Conservation (phyloP, 2,113 vertebrate genomes). For the Craseonycteris thonglongyai region DNA sequence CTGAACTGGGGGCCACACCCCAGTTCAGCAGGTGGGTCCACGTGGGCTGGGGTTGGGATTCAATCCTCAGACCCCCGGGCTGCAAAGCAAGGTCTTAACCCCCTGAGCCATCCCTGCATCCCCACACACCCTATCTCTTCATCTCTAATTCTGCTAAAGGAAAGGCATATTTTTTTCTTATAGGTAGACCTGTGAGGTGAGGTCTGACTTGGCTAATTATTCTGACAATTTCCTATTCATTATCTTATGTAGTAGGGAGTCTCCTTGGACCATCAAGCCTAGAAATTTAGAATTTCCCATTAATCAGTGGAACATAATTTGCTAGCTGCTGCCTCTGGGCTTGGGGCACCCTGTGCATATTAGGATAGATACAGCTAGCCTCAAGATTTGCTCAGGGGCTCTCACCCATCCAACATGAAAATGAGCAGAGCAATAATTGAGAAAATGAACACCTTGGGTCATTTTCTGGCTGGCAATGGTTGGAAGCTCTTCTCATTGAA, state of each 20-base stretch:
- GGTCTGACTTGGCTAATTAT: slow-evolving; percentile 63
- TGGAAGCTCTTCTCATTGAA: slow-evolving; percentile 43
- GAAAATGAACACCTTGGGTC: slow-evolving; percentile 65
- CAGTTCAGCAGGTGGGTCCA: too few relatives aligned
- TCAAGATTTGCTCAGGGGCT: slow-evolving; percentile 37
- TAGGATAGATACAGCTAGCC: slow-evolving; percentile 48
- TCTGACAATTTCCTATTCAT: slow-evolving; percentile 69
- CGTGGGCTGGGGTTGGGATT: too few relatives aligned
- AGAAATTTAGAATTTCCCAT: slow-evolving; percentile 68
- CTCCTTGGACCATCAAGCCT: slow-evolving; percentile 65
- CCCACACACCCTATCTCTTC: background rate
- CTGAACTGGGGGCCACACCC: too few relatives aligned
- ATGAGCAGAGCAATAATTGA: slow-evolving; percentile 62
- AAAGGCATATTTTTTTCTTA: background rate
- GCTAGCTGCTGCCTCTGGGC: slow-evolving; percentile 59
- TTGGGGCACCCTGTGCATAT: slow-evolving; percentile 2
- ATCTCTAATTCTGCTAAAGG: slow-evolving; percentile 9
- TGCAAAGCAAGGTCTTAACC: too few relatives aligned
- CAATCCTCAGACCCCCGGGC: too few relatives aligned
- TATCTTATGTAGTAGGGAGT: slow-evolving; percentile 53
- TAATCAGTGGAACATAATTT: slow-evolving; percentile 73
- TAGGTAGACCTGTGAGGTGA: slow-evolving; percentile 33
- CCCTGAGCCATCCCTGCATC: too few relatives aligned
- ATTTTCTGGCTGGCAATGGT: slow-evolving; percentile 42
- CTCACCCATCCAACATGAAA: slow-evolving; percentile 60